Evolutionary conservation across 1,140 invertebrate genomes (phyloP).

Genomic region (Zophobas morio): DNA sequence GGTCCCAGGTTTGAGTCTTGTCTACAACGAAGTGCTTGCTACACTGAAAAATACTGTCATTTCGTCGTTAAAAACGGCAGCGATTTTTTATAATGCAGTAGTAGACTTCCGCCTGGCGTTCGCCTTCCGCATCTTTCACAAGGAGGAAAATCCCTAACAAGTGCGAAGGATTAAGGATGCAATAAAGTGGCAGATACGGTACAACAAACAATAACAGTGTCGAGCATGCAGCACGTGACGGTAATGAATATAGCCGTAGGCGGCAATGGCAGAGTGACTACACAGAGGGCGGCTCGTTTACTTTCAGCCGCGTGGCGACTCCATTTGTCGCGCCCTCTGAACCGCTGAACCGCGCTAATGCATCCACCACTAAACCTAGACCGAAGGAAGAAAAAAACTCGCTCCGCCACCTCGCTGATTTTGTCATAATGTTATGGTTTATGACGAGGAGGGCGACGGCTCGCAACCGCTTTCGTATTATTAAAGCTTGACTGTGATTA

Average conservation of each 20-base stretch:
- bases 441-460: conserved; percentile 37
- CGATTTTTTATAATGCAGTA: background rate
- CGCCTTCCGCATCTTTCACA: background rate
- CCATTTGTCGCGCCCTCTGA: conserved; percentile 59
- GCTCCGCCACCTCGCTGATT: conserved; percentile 45
- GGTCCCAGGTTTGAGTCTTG: no score
- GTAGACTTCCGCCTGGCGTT: background rate
- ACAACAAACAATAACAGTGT: conserved; percentile 61
- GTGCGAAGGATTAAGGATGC: conserved; percentile 58
- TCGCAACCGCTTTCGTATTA: conserved; percentile 27
- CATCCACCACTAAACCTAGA: conserved; percentile 50
- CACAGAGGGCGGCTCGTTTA: conserved; percentile 52
- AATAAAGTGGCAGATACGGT: conserved; percentile 55
- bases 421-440: conserved; percentile 54
- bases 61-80: no score
- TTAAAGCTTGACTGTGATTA: conserved; percentile 48
- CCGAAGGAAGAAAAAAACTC: conserved; percentile 27
- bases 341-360: conserved; percentile 55
- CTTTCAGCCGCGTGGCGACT: conserved; percentile 58
- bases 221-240: conserved; percentile 57
- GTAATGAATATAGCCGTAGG: conserved; percentile 60
- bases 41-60: no score
- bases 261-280: conserved; percentile 43
- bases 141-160: conserved; percentile 48
- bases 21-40: no score